Evolutionary conservation across 2,888 invertebrate genomes (phyloP).

Genomic region (Dryobota labecula): DNA sequence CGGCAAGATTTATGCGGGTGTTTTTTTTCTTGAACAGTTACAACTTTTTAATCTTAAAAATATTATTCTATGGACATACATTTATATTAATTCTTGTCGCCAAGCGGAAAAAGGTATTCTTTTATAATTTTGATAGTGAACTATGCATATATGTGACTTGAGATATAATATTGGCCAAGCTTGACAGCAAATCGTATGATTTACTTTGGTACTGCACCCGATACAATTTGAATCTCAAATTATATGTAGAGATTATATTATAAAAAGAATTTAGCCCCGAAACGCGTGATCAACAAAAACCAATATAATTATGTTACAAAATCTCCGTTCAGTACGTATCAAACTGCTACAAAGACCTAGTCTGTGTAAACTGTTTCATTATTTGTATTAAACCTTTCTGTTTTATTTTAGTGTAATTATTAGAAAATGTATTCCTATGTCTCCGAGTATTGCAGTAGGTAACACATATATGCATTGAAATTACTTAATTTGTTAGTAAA

Average conservation of each 20-base stretch:
- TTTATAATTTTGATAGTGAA: slow-evolving; percentile 23
- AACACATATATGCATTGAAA: slow-evolving; percentile 12
- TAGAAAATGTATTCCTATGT: neutral
- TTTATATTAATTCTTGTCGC: slow-evolving; percentile 42
- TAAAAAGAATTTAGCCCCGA: neutral
- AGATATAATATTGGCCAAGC: slow-evolving; percentile 9
- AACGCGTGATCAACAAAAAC: neutral
- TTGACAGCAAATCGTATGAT: slow-evolving; percentile 13
- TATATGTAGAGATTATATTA: slow-evolving; percentile 15
- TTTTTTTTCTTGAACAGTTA: slow-evolving; percentile 47
- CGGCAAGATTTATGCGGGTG: slow-evolving; percentile 53
- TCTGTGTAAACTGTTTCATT: slow-evolving; percentile 1
- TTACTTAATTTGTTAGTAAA: slow-evolving; percentile 1
- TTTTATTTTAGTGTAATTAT: neutral
- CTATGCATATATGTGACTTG: slow-evolving; percentile 17
- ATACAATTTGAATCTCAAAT: slow-evolving; percentile 11
- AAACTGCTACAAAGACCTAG: neutral
- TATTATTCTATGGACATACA: slow-evolving; percentile 54
- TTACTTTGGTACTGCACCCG: slow-evolving; percentile 14
- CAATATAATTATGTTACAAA: neutral
- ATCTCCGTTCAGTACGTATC: neutral
- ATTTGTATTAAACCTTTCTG: neutral
- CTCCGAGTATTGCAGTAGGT: neutral
- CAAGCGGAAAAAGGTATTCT: slow-evolving; percentile 38
- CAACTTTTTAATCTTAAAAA: slow-evolving; percentile 46